A percentile compares a stretch with the other conserved stretches of the same genome.
Conservation (phyloP, 2,113 vertebrate genomes). For the Perca flavescens region DNA sequence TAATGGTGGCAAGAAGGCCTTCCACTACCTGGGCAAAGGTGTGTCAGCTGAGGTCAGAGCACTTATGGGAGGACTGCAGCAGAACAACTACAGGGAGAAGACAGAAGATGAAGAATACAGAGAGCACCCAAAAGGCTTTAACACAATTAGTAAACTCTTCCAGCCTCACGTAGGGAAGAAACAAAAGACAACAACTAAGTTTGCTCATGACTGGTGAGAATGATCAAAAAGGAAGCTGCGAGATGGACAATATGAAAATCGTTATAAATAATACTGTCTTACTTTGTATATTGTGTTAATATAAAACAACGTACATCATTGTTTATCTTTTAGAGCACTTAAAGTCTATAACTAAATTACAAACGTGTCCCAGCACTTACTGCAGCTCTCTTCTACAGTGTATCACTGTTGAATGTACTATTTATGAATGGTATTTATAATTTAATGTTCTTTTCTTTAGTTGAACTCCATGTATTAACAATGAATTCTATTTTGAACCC, state of each 20-base stretch:
- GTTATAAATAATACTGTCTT: not conserved
- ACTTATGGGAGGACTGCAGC: constrained; percentile 87
- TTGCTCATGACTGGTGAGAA: constrained; percentile 76
- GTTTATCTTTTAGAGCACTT: constrained; percentile 1
- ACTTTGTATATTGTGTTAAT: constrained; percentile 15
- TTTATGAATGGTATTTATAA: constrained; percentile 33
- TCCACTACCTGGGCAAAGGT: constrained; percentile 87
- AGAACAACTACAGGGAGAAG: constrained; percentile 63
- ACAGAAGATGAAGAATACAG: constrained; percentile 85
- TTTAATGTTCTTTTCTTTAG: constrained; percentile 5
- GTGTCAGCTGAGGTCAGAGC: constrained; percentile 80
- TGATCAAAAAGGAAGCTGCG: constrained; percentile 43
- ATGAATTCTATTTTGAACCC: not conserved
- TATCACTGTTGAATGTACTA: constrained; percentile 32
- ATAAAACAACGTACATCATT: not conserved
- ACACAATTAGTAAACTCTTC: constrained; percentile 89
- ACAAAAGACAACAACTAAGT: constrained; percentile 78
- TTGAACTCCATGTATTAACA: not conserved
- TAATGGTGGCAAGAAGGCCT: constrained; percentile 91
- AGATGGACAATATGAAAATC: constrained; percentile 50
- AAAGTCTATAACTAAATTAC: not conserved
- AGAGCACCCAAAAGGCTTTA: constrained; percentile 88
- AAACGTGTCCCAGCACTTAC: not conserved
- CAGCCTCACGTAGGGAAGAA: constrained; percentile 86
- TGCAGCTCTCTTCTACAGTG: constrained; percentile 17